Evolutionary conservation across 2,888 invertebrate genomes (phyloP).

Genomic region (Oegoconia quadripuncta): DNA sequence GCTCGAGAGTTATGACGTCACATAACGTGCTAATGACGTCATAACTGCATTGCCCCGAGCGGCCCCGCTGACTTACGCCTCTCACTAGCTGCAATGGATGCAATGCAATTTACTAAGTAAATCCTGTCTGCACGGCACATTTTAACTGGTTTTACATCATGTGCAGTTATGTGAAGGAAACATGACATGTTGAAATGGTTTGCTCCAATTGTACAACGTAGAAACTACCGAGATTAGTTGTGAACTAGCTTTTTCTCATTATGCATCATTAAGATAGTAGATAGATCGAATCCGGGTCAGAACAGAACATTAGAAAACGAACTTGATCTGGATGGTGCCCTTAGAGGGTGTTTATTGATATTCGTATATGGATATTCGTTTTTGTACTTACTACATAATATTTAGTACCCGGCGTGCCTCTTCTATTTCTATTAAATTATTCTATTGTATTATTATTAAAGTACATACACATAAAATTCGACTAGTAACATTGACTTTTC

Average conservation of each 20-base stretch:
- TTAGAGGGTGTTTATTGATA: too few relatives aligned
- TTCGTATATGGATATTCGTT: too few relatives aligned
- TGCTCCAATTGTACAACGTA: conserved; percentile 5
- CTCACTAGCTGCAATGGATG: conserved; percentile 48
- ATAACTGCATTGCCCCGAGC: conserved; percentile 70
- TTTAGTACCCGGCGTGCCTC: too few relatives aligned
- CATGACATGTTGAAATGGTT: conserved; percentile 15
- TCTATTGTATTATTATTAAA: too few relatives aligned
- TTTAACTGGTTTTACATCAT: conserved; percentile 40
- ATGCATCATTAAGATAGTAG: background rate
- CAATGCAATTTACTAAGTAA: conserved; percentile 52
- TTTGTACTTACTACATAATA: too few relatives aligned
- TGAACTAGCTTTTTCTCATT: background rate
- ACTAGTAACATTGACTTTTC: too few relatives aligned
- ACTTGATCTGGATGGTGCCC: too few relatives aligned
- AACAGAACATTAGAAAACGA: too few relatives aligned
- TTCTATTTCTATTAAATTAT: too few relatives aligned
- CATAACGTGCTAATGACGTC: conserved; percentile 75
- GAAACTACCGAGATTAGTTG: conserved; percentile 12
- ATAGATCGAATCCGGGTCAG: too few relatives aligned
- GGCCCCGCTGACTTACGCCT: conserved; percentile 47
- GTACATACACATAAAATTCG: too few relatives aligned
- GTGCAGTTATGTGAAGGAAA: conserved; percentile 23
- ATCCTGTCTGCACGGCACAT: conserved; percentile 26
- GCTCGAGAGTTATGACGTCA: conserved; percentile 68